A percentile compares a stretch with the other conserved stretches of the same genome.
Evolutionary conservation across 2,113 vertebrate species (phyloP).

Genomic region (Monarcha castaneiventris): DNA sequence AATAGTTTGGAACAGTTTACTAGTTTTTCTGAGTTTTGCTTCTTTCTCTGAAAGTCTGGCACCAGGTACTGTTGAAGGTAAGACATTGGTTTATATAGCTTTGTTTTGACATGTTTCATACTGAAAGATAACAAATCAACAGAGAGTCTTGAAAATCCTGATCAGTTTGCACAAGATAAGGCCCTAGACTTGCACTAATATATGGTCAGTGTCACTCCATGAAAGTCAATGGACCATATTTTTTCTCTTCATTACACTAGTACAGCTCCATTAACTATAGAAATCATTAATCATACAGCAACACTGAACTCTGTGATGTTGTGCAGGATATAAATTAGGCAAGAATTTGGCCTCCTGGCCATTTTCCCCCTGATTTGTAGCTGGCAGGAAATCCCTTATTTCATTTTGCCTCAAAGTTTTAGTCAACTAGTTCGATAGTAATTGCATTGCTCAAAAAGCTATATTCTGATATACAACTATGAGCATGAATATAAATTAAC

Average conservation of each 20-base stretch:
- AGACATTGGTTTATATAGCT: background rate
- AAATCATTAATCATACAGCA: conserved; percentile 20
- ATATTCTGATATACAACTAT: background rate
- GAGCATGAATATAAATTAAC: background rate
- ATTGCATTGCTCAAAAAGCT: background rate
- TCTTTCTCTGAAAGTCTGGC: background rate
- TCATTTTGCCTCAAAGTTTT: conserved; percentile 5
- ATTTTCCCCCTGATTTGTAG: background rate
- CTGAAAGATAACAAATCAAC: background rate
- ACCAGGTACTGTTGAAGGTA: background rate
- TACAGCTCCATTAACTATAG: conserved; percentile 39
- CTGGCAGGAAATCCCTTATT: background rate
- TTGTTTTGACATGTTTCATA: background rate
- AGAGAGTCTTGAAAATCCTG: background rate
- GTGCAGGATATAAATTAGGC: conserved; percentile 19
- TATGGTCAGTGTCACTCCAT: background rate
- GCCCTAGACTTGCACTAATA: background rate
- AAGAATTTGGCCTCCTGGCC: background rate
- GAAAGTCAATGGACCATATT: background rate
- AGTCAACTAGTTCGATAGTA: background rate
- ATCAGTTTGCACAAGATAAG: background rate
- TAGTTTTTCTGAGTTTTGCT: background rate
- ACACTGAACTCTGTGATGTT: background rate
- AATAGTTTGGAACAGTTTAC: background rate
- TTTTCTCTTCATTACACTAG: conserved; percentile 5